Conservation (phyloP, 2,797 vertebrate species). For the Phrynocephalus forsythii region DNA sequence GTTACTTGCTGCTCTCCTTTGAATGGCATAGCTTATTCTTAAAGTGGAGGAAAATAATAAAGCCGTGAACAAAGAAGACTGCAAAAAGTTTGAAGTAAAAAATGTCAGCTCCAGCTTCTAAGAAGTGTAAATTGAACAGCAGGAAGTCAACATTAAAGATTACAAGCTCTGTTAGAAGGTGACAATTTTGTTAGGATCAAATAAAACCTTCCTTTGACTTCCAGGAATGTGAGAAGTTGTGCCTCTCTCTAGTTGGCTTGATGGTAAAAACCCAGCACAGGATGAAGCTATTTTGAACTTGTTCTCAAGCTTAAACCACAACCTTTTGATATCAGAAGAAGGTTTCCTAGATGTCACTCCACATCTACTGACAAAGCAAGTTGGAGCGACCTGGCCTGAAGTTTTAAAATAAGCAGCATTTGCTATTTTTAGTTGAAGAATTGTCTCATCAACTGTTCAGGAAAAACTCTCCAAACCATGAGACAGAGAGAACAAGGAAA, state of each 20-base stretch:
- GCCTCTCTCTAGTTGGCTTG: not conserved
- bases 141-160: constrained; percentile 17
- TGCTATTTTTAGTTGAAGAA: not conserved
- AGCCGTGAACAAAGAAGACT: not conserved
- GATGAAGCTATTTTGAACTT: not conserved
- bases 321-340: constrained; percentile 46
- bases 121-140: constrained; percentile 27
- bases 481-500: not conserved
- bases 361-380: not conserved
- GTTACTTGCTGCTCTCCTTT: not conserved
- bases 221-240: constrained; percentile 20
- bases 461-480: not conserved
- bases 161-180: not conserved
- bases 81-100: constrained; percentile 17
- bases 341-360: not conserved
- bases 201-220: not conserved
- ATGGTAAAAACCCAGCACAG: constrained; percentile 5
- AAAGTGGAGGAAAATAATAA: not conserved
- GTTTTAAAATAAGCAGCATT: not conserved
- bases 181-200: constrained; percentile 2
- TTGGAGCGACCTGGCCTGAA: not conserved
- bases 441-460: not conserved
- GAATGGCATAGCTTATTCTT: not conserved
- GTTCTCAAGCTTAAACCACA: not conserved
- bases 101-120: constrained; percentile 19